phyloP scores from a whole-genome alignment of 2,888 invertebrate genomes.

The Tetheella fluctuosa region DNA sequence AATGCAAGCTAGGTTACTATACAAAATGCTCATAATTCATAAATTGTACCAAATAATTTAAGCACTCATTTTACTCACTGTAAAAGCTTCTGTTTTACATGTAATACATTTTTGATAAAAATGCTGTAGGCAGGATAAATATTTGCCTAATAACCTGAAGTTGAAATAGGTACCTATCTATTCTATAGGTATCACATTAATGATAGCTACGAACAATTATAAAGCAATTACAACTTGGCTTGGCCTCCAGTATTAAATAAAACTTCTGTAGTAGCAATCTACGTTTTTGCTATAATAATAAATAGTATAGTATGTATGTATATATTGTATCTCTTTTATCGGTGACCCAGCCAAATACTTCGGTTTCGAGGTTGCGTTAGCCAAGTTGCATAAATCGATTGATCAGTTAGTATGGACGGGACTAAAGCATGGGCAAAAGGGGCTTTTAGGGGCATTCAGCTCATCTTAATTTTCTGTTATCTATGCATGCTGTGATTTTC shows the following conservation, averaged over 20 bases:
- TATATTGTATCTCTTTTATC: neutral
- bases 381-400: neutral
- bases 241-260: neutral
- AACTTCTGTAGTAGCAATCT: neutral
- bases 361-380: neutral
- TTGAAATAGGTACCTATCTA: neutral
- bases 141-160: neutral
- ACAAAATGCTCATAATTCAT: neutral
- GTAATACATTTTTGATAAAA: constrained; percentile 5
- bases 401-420: neutral
- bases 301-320: neutral
- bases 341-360: neutral
- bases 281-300: neutral
- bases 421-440: neutral
- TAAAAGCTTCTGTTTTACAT: constrained; percentile 7
- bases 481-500: no score
- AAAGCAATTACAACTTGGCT: neutral
- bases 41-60: neutral
- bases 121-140: neutral
- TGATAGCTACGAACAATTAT: neutral
- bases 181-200: no score
- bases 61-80: constrained; percentile 1
- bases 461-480: no score
- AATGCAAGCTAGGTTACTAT: no score
- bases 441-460: no score